These are phyloP conservation scores for Neodiprion lecontei DNA, from an alignment of 1,140 invertebrate species.

Conservation along the genomic window DNA sequence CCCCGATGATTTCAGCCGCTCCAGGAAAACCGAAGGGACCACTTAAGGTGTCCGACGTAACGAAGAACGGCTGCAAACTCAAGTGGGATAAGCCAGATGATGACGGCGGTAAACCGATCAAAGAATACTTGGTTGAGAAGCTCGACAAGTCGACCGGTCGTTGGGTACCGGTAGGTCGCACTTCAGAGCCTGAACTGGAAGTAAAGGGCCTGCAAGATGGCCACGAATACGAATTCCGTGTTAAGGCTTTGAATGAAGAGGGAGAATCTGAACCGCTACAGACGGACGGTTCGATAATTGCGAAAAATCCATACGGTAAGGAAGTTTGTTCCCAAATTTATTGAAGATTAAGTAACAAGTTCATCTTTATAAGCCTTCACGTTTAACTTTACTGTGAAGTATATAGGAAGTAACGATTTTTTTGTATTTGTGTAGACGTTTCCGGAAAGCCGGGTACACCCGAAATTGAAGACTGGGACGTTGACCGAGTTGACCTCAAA, in stretches of 20 bases:
- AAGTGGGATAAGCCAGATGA: constrained; percentile 98
- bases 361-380: too few relatives aligned
- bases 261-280: constrained; percentile 95
- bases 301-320: constrained; percentile 94
- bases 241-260: constrained; percentile 97
- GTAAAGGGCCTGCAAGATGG: constrained; percentile 92
- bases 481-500: constrained; percentile 90
- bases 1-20: constrained; percentile 62
- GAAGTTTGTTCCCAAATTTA: not conserved
- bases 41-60: constrained; percentile 91
- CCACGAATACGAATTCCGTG: constrained; percentile 95
- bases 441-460: constrained; percentile 89
- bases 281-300: constrained; percentile 82
- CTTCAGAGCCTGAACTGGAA: constrained; percentile 87
- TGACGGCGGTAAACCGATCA: constrained; percentile 96
- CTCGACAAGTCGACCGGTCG: constrained; percentile 91
- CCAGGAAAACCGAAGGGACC: constrained; percentile 89
- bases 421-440: constrained; percentile 65
- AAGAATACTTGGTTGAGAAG: constrained; percentile 97
- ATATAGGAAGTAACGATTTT: constrained; percentile 4
- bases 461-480: constrained; percentile 91
- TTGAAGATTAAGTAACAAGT: not conserved
- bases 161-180: constrained; percentile 90
- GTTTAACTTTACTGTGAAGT: too few relatives aligned
- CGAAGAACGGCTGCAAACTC: constrained; percentile 89